Base-by-base conservation (phyloP, 53 echinoderm and acorn worm genomes). In the Astropecten irregularis region DNA sequence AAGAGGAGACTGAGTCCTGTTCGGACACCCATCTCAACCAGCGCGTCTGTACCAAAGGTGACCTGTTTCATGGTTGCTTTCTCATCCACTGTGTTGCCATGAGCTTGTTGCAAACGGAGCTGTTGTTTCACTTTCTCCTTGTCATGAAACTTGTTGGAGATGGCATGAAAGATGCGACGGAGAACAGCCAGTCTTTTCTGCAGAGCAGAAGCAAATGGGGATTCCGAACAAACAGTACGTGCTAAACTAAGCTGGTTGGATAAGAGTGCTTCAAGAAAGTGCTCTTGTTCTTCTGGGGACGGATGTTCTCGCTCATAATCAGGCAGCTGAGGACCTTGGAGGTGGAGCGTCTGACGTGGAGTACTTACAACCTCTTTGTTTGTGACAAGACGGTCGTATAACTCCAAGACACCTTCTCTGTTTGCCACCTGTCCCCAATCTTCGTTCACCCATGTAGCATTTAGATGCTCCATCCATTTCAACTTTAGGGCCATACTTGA, bases 391-490 rank as follows among this genome's bases (percentile, higher is more conserved):
- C 92, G 82, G 27, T 86, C 85, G 69, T 92, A 97, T 1, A 97
- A 76, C 42, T 94, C 91, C 48, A 94, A 68, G 10, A 90, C 82
- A 19, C 97, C 94, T 37, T 93, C 94, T 64, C 97, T 62, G 48
- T 93, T 89, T 13, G 97, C 92, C 18, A 97, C 71, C 65, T 88
- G 90, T 34, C 86, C 89, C 92, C 93, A 93, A 70, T 97, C 97
- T 68, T 97, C 97, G 20, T 81, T 79, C 28, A 94, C 93, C 94
- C 97, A 97, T 1, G 97, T 92, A 11, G 93, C 93, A 70, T 91
- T 97, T 25, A 97, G 90, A 56, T 97, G 97, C 63, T 97, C 97
- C 92, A 97, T 89, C 97, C 97, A 97, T 65, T 94, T 94, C 67
- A 94, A 49, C 69, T 94, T 97, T 37, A 97, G 85, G 40, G 93